phyloP scores from a whole-genome alignment of 2,797 vertebrate species.

The Eospalax fontanierii region DNA sequence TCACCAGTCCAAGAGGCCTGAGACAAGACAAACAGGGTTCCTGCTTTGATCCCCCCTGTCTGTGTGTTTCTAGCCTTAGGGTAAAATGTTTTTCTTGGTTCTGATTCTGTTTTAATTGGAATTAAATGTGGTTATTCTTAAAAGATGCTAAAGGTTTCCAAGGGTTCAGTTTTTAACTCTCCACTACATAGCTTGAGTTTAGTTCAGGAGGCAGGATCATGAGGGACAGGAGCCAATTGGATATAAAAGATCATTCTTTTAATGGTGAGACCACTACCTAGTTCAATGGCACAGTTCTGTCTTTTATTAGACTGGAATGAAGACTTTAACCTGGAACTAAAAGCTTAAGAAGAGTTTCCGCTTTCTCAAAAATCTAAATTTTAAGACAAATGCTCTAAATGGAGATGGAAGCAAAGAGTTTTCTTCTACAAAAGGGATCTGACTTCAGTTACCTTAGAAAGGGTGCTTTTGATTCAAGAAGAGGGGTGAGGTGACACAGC shows the following conservation, averaged over 20 bases:
- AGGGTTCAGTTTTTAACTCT: background rate
- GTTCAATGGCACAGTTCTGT: background rate
- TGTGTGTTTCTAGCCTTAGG: background rate
- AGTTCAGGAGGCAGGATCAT: background rate
- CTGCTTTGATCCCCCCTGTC: background rate
- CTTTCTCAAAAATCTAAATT: background rate
- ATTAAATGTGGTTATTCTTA: background rate
- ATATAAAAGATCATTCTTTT: background rate
- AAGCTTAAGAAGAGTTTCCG: background rate
- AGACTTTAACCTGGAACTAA: background rate
- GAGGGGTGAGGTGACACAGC: background rate
- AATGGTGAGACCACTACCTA: background rate
- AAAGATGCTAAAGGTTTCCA: background rate
- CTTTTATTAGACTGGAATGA: background rate
- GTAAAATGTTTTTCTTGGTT: background rate
- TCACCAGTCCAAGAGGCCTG: background rate
- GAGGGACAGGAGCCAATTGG: background rate
- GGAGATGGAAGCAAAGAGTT: background rate
- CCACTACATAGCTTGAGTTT: background rate
- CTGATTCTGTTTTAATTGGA: slow-evolving; percentile 19
- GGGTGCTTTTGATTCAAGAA: background rate
- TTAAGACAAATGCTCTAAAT: background rate
- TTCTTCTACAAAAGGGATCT: background rate
- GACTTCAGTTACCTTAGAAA: background rate
- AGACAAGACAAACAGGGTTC: slow-evolving; percentile 27